phyloP scores from a whole-genome alignment of 2,113 vertebrate species.

The Falco punctatus region DNA sequence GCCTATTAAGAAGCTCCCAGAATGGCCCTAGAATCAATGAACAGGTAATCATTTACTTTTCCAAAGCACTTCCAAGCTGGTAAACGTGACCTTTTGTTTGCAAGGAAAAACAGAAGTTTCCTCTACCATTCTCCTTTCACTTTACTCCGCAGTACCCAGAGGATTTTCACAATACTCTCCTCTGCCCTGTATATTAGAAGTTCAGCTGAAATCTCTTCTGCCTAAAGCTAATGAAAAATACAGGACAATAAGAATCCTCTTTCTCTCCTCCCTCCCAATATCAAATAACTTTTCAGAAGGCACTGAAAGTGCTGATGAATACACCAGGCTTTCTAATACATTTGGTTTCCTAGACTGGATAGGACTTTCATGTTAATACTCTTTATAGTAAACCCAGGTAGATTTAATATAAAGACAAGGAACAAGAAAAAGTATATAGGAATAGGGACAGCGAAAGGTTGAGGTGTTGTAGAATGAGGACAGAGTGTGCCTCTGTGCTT shows the following conservation, averaged over 20 bases:
- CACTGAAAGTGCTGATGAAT: background rate
- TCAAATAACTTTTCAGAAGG: constrained; percentile 17
- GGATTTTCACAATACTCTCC: background rate
- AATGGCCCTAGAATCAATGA: background rate
- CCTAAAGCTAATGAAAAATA: constrained; percentile 21
- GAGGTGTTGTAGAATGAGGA: background rate
- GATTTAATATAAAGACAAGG: background rate
- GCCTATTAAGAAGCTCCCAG: background rate
- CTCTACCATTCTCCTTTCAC: background rate
- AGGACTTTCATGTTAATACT: background rate
- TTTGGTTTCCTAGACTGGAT: background rate
- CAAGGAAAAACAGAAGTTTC: background rate
- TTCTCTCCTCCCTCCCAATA: background rate
- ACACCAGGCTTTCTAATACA: background rate
- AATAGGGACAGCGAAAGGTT: background rate
- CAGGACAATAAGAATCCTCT: background rate
- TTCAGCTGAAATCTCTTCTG: background rate
- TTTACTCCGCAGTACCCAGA: background rate
- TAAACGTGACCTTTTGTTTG: background rate
- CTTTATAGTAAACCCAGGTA: background rate
- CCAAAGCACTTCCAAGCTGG: background rate
- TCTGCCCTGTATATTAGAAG: background rate
- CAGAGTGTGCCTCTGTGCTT: background rate
- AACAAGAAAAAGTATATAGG: background rate
- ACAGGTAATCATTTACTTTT: background rate